Conservation (phyloP, 1,140 invertebrate genomes). For the Tigriopus japonicus region DNA sequence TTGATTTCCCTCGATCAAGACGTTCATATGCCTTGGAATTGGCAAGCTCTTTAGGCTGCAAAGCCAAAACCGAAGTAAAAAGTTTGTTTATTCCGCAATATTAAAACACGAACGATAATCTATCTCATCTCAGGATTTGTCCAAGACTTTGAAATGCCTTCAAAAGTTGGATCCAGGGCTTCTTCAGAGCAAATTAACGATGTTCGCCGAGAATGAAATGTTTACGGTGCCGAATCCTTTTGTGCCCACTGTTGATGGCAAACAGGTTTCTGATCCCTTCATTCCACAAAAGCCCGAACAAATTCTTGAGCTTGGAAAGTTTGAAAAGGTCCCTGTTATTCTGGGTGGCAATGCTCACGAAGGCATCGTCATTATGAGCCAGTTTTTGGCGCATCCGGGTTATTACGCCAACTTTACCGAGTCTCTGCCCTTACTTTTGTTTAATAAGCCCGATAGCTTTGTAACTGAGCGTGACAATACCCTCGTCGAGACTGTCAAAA, state of each 20-base stretch:
- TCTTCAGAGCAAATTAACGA: too few species aligned
- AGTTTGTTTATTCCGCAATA: not conserved
- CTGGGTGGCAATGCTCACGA: not conserved
- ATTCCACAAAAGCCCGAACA: not conserved
- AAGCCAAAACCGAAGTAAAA: not conserved
- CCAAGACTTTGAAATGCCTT: not conserved
- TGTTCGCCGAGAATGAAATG: too few species aligned
- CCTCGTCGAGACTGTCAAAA: too few species aligned
- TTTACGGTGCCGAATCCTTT: too few species aligned
- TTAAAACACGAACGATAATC: not conserved
- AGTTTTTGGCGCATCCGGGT: not conserved
- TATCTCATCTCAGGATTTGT: not conserved
- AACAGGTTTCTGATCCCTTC: not conserved
- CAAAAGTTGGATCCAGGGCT: too few species aligned
- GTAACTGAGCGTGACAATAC: too few species aligned
- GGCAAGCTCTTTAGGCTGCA: not conserved
- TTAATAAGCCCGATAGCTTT: not conserved
- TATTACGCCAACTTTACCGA: not conserved
- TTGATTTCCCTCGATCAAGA: not conserved
- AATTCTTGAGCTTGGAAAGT: not conserved
- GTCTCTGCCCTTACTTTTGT: not conserved
- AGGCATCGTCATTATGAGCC: not conserved
- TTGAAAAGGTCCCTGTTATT: not conserved
- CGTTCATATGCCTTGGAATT: not conserved
- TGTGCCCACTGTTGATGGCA: too few species aligned